phyloP scores from a whole-genome alignment of 2,113 vertebrate genomes.

The Microcebus lehilahytsara region DNA sequence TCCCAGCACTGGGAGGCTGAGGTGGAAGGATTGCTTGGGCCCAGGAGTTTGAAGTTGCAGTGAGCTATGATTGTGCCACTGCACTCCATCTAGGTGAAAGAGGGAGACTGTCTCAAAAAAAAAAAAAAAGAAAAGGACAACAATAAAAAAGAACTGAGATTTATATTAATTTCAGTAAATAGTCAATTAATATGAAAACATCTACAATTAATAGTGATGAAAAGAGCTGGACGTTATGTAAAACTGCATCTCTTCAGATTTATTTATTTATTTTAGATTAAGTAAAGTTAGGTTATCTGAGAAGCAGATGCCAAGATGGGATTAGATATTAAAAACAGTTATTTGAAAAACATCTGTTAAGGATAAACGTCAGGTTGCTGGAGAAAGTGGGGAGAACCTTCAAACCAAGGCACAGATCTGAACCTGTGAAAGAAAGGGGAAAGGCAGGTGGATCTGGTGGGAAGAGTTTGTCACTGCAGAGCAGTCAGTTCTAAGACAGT shows the following conservation, averaged over 20 bases:
- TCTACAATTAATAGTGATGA: neutral
- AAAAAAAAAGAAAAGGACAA: no score
- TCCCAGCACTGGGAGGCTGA: no score
- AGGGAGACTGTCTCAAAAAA: no score
- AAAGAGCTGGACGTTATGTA: neutral
- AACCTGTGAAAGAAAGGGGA: neutral
- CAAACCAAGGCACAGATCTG: neutral
- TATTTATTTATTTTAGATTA: neutral
- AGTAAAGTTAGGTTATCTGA: neutral
- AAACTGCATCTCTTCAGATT: neutral
- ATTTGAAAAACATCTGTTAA: neutral
- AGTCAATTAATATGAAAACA: neutral
- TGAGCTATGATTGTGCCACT: no score
- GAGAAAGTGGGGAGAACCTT: neutral
- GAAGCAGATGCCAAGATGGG: neutral
- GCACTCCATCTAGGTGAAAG: no score
- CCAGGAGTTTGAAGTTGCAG: no score
- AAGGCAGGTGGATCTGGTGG: rapidly evolving
- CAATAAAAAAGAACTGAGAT: neutral
- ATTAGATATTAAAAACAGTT: neutral
- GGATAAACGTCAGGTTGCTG: neutral
- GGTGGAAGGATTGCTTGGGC: no score
- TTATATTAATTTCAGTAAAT: neutral
- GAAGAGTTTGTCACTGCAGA: neutral
- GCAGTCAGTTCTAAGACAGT: neutral